phyloP scores from a whole-genome alignment of 2,113 vertebrate species.

The Siniperca knerii region DNA sequence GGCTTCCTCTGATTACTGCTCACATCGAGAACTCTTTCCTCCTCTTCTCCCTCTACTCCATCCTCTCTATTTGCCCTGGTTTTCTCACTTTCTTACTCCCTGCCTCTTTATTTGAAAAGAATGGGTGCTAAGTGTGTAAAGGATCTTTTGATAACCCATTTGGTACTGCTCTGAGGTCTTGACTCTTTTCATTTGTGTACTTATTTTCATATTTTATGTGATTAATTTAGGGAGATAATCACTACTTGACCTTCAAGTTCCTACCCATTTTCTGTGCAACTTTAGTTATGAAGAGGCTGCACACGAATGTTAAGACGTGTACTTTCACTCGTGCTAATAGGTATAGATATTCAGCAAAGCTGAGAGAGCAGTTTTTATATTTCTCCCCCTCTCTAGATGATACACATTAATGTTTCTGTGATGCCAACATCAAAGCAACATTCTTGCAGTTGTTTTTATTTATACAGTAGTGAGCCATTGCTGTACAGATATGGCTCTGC shows the following conservation, averaged over 20 bases:
- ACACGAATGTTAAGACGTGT: constrained; percentile 14
- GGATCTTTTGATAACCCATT: constrained; percentile 22
- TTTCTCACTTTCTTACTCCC: constrained; percentile 33
- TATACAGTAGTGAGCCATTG: constrained; percentile 33
- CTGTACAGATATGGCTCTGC: constrained; percentile 22
- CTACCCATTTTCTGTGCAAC: constrained; percentile 3
- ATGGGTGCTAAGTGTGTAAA: constrained; percentile 29
- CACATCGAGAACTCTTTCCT: constrained; percentile 61
- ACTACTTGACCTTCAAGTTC: constrained; percentile 34
- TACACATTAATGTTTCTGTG: neutral
- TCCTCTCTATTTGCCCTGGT: constrained; percentile 40
- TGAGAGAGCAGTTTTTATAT: constrained; percentile 15
- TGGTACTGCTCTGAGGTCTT: neutral
- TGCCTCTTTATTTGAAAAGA: constrained; percentile 41
- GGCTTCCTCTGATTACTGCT: constrained; percentile 77
- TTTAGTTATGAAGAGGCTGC: constrained; percentile 17
- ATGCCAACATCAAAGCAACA: constrained; percentile 51
- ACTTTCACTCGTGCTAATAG: constrained; percentile 23
- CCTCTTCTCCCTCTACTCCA: constrained; percentile 19
- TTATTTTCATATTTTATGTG: constrained; percentile 74
- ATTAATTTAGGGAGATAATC: constrained; percentile 61
- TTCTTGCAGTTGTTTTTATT: constrained; percentile 53
- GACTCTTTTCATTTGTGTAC: constrained; percentile 36
- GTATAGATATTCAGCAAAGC: constrained; percentile 26
- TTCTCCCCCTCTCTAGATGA: neutral